A percentile compares a stretch with the other conserved stretches of the same genome.
Conservation (phyloP, 1,140 invertebrate species). For the Drosophila subpulchrella region DNA sequence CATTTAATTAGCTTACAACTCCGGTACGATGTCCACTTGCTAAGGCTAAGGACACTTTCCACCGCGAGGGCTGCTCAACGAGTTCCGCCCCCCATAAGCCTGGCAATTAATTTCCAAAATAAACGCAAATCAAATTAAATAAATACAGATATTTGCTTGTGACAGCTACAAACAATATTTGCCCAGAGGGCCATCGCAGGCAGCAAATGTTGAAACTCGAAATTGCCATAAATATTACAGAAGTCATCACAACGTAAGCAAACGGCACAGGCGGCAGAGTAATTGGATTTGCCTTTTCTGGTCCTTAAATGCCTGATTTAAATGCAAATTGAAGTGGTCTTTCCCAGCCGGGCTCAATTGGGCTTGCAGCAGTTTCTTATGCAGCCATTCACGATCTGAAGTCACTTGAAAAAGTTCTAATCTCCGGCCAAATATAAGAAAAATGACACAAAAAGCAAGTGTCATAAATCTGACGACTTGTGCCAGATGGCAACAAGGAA, state of each 20-base stretch:
- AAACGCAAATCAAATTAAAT: conserved; percentile 47
- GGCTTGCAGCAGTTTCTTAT: conserved; percentile 22
- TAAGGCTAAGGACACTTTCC: conserved; percentile 18
- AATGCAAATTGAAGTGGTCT: conserved; percentile 48
- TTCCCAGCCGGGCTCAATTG: conserved; percentile 10
- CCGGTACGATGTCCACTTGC: conserved; percentile 23
- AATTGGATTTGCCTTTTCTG: conserved; percentile 41
- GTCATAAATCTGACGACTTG: conserved; percentile 44
- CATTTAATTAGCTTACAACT: conserved; percentile 55
- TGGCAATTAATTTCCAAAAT: conserved; percentile 50
- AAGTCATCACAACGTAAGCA: conserved; percentile 35
- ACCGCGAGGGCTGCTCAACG: conserved; percentile 4
- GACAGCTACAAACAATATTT: conserved; percentile 16
- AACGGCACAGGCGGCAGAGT: conserved; percentile 18
- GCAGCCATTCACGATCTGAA: conserved; percentile 19
- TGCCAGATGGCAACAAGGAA: conserved; percentile 44
- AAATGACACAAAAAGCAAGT: conserved; percentile 10
- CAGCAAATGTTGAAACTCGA: conserved; percentile 8
- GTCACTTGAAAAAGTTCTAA: conserved; percentile 26
- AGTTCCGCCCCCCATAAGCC: conserved; percentile 8
- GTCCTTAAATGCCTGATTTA: conserved; percentile 35
- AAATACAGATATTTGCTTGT: conserved; percentile 45
- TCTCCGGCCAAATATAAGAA: conserved; percentile 6
- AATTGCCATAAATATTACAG: conserved; percentile 44
- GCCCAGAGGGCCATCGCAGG: conserved; percentile 5